Base-by-base conservation (phyloP, 2,888 invertebrate species). In the Leptothorax acervorum region DNA sequence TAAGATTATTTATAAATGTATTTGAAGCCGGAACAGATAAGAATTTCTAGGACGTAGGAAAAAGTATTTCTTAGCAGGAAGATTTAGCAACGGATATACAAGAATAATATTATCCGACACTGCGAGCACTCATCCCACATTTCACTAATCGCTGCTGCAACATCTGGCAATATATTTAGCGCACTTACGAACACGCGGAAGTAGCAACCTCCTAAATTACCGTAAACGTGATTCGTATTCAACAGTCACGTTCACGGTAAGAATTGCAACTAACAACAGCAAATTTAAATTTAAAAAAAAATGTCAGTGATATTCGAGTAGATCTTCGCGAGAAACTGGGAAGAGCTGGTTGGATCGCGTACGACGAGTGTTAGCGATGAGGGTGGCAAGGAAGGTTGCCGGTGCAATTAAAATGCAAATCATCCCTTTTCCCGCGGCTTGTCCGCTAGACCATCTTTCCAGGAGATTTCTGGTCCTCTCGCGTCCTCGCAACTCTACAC, bases 341-440 rank as follows among this genome's bases (percentile, higher is more conserved):
- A 70, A 63, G 60, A 55, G 73, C 55, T 18, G 28, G 83, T 82
- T 55, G 85, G 48, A 4, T 60, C 78, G 48, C 48, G 66, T 55
- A 63, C 48, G 28, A 68, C 74, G 84, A 82, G 62, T 82, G 88
- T 82, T 79, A 86, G 84, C 73, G 87, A 82, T 60, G 71, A 62
- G 71, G 62, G 57, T n/a, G 66, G 53, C 9, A n/a, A 23, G 75
- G n/a, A 78, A 81, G 60, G 76, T 78, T 87, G 89, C 86, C 86
- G 85, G 90, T 86, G 92, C 94, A 93, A 93, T 93, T 93, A 93
- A 93, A 93, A 93, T 93, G 93, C 91, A 93, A 93, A 93, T 93
- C 91, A 91, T 93, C 92, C 91, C 92, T 92, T 92, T 92, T 92
- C 91, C 89, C 87, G 85, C 82, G 84, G 79, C 75, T 78, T 78